These are phyloP conservation scores for Nebria ingens DNA, from an alignment of 1,140 invertebrate genomes.

Conservation along the genomic window DNA sequence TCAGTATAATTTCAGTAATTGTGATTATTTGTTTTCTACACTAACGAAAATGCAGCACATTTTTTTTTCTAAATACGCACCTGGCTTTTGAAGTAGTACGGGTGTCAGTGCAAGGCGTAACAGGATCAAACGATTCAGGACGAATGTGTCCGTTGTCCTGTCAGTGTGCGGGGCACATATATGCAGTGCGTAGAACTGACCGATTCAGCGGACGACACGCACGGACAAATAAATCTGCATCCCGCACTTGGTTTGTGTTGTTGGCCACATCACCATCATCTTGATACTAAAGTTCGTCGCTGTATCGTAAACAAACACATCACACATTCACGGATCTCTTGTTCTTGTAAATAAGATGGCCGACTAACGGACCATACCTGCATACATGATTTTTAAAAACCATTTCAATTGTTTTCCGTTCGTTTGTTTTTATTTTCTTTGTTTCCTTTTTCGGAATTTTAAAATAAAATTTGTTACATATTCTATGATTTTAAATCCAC, in stretches of 20 bases:
- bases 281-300: not conserved
- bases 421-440: not conserved
- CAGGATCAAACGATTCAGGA: not conserved
- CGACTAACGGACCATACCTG: not conserved
- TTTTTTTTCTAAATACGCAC: not conserved
- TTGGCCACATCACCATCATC: not conserved
- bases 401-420: not conserved
- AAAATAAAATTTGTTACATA: not conserved
- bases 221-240: not conserved
- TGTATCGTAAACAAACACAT: not conserved
- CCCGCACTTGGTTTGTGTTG: not conserved
- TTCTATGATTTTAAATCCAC: no score
- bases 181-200: not conserved
- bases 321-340: not conserved
- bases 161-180: not conserved
- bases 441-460: not conserved
- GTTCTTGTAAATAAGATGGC: not conserved
- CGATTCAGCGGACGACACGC: not conserved
- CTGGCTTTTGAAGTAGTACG: not conserved
- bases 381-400: not conserved
- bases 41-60: no score
- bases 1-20: no score
- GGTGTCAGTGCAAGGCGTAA: not conserved
- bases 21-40: no score
- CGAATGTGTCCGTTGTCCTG: not conserved